Evolutionary conservation across 2,888 invertebrate species (phyloP), one percentile per base, ranked within the genome.

Genomic region (Cerceris rybyensis): DNA sequence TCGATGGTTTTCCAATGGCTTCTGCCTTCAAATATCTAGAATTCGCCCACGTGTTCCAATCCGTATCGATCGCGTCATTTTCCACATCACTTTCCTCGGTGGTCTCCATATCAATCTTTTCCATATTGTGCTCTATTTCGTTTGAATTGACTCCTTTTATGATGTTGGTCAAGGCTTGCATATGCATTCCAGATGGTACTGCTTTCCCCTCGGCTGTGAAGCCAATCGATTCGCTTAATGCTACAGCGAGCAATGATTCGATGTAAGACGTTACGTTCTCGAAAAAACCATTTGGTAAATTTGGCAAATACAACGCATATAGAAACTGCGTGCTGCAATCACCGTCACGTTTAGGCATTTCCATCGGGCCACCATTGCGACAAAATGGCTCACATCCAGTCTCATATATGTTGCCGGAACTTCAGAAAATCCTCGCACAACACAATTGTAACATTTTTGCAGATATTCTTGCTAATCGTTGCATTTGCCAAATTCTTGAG

Each of bases 321-420:
- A 81, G 6, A 81, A 73, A 61, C 67, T 11, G 43, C 74, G 60
- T 4, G 50, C 78, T 9, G 68, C 75, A 7, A 6, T 16, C 8
- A 69, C 39, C n/a, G 64, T 63, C 13, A 16, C 49, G 6, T 78
- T 64, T 1, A 81, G 17, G 11, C 69, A 81, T 28, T 75, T 67
- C 75, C 73, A 79, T 46, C 81, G 68, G 0, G 73, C 49, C 6
- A 83, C 72, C 83, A 83, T 81, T 1, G 75, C 75, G 1, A 68
- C 16, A 0, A 81, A 43, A 39, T 83, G 83, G 46, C 78, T 77
- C 2, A 81, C 81, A 55, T 83, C 79, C 7, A 80, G 50, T 61
- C 79, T 66, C 4, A 83, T 68, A 14, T 73, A 79, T 13, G 72
- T n/a, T 6, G 69, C 50, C 75, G 76, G 80, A 42, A 66, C 2